Percentiles rank a stretch among this genome's conserved stretches.
These are phyloP conservation scores for Acipenser ruthenus DNA, from an alignment of 2,797 vertebrate species.

Conservation along the genomic window DNA sequence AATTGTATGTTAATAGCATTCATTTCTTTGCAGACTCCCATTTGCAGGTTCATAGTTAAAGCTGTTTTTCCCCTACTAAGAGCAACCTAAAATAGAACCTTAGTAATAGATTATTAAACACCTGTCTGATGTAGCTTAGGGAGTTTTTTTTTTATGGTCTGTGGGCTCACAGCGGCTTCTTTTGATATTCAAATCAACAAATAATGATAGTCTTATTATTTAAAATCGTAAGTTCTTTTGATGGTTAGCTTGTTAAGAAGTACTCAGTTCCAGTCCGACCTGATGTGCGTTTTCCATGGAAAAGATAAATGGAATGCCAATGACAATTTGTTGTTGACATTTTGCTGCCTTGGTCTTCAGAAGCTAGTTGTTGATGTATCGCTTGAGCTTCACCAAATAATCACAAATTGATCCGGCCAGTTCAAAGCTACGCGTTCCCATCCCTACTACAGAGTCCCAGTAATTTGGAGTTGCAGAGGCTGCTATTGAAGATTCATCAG, in stretches of 20 bases:
- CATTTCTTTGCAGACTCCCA: slow-evolving; percentile 71
- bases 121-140: slow-evolving; percentile 88
- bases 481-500: slow-evolving; percentile 79
- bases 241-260: slow-evolving; percentile 77
- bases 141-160: slow-evolving; percentile 72
- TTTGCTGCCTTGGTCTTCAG: slow-evolving; percentile 68
- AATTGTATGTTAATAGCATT: slow-evolving; percentile 99
- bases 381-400: slow-evolving; percentile 68
- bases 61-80: slow-evolving; percentile 75
- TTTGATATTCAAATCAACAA: slow-evolving; percentile 99
- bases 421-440: slow-evolving; percentile 70
- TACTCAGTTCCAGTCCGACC: slow-evolving; percentile 73
- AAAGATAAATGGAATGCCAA: slow-evolving; percentile 89
- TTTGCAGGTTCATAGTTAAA: slow-evolving; percentile 77
- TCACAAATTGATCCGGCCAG: slow-evolving; percentile 75
- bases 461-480: slow-evolving; percentile 72
- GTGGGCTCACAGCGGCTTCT: slow-evolving; percentile 72
- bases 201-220: slow-evolving; percentile 77
- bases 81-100: slow-evolving; percentile 89
- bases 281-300: slow-evolving; percentile 70
- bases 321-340: slow-evolving; percentile 90
- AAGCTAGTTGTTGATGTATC: slow-evolving; percentile 61
- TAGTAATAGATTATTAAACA: slow-evolving; percentile 99
- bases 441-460: slow-evolving; percentile 39
- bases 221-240: slow-evolving; percentile 69